Evolutionary conservation across 1,140 invertebrate genomes (phyloP).

Genomic region (Cardiocondyla obscurior): DNA sequence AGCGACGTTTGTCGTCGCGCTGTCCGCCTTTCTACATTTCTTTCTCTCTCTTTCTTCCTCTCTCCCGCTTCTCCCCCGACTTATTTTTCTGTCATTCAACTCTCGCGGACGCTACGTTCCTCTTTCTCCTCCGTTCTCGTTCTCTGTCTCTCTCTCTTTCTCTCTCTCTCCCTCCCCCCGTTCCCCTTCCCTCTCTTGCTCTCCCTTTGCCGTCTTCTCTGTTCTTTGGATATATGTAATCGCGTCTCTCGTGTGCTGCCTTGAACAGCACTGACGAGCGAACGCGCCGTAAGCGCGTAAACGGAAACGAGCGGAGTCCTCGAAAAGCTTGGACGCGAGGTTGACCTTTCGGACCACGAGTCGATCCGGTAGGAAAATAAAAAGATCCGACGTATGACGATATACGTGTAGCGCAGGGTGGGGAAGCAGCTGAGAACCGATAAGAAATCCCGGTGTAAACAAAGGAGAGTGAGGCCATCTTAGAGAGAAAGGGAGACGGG

Average conservation of each 20-base stretch:
- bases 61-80: background rate
- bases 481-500: slow-evolving; percentile 14
- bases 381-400: background rate
- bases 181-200: background rate
- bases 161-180: background rate
- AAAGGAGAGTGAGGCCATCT: slow-evolving; percentile 12
- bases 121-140: background rate
- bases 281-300: slow-evolving; percentile 16
- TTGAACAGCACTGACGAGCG: background rate
- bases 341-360: slow-evolving; percentile 28
- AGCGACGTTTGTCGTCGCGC: slow-evolving; percentile 38
- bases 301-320: slow-evolving; percentile 16
- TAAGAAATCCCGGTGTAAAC: slow-evolving; percentile 47
- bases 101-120: background rate
- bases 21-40: background rate
- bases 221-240: slow-evolving; percentile 26
- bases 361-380: background rate
- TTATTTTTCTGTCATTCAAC: slow-evolving; percentile 8
- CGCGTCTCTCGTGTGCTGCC: background rate
- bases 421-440: slow-evolving; percentile 26
- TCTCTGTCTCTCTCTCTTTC: background rate
- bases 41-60: background rate
- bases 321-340: background rate
- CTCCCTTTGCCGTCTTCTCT: background rate
- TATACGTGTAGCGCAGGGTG: background rate